Conservation (phyloP, 2,113 vertebrate species). For the Pimephales promelas region DNA sequence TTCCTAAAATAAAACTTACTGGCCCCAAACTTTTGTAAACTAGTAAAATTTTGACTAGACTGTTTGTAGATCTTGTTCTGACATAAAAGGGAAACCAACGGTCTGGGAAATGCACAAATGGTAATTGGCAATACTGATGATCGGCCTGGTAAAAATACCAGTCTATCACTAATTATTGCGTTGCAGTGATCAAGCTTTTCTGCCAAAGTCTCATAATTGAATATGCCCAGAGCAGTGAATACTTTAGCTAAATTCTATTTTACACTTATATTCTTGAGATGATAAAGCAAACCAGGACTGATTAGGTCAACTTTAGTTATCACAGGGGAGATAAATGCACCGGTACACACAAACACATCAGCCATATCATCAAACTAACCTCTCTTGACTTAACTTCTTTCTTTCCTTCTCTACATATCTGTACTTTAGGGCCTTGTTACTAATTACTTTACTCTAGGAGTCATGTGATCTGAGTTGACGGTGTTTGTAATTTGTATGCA, state of each 20-base stretch:
- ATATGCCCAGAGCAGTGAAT: background rate
- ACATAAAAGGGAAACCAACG: too few species aligned
- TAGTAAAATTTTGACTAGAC: too few species aligned
- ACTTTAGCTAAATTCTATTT: background rate
- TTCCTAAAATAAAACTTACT: too few species aligned
- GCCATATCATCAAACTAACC: slow-evolving; percentile 11
- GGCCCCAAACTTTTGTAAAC: too few species aligned
- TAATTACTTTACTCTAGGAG: background rate
- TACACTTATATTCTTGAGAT: background rate
- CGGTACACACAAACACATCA: background rate
- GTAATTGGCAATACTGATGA: background rate
- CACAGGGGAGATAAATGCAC: background rate
- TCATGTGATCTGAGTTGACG: slow-evolving; percentile 27
- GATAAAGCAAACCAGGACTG: background rate
- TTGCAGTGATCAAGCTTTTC: background rate
- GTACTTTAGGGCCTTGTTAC: background rate
- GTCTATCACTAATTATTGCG: background rate
- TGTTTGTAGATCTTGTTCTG: too few species aligned
- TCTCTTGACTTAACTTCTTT: slow-evolving; percentile 13
- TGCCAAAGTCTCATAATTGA: too few species aligned
- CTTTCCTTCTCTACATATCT: slow-evolving; percentile 23
- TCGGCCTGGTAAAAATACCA: background rate
- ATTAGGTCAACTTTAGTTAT: background rate
- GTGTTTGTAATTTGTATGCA: slow-evolving; percentile 12
- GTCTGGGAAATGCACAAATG: background rate